phyloP scores from a whole-genome alignment of 1,140 invertebrate genomes.

The Drosophila kanapiae region DNA sequence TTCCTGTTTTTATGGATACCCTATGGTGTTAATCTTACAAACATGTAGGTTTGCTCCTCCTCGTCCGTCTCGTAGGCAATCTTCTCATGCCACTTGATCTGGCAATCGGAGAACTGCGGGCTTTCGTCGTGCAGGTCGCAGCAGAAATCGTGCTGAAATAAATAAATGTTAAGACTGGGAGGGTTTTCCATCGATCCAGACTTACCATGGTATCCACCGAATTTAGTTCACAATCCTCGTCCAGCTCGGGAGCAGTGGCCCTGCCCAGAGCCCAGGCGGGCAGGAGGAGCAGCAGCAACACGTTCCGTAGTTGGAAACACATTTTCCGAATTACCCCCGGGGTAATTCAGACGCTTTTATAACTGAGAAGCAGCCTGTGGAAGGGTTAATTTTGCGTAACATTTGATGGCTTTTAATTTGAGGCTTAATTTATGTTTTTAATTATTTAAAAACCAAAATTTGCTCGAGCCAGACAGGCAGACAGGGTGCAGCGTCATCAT shows the following conservation, averaged over 20 bases:
- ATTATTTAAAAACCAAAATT: conserved; percentile 43
- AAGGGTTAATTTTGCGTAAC: conserved; percentile 66
- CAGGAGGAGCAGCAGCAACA: conserved; percentile 11
- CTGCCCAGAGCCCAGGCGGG: conserved; percentile 22
- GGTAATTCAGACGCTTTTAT: conserved; percentile 40
- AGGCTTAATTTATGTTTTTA: conserved; percentile 65
- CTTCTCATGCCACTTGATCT: conserved; percentile 55
- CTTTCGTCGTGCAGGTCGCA: conserved; percentile 68
- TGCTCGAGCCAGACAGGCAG: background rate
- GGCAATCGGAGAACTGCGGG: conserved; percentile 49
- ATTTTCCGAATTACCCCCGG: conserved; percentile 14
- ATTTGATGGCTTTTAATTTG: conserved; percentile 69
- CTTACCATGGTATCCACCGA: conserved; percentile 61
- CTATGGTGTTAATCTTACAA: conserved; percentile 42
- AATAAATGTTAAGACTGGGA: background rate
- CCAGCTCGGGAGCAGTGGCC: conserved; percentile 16
- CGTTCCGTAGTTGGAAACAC: conserved; percentile 10
- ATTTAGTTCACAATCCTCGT: conserved; percentile 64
- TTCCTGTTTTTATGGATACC: accelerated
- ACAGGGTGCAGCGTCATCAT: conserved; percentile 33
- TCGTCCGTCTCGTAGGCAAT: conserved; percentile 51
- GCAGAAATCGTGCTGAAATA: conserved; percentile 67
- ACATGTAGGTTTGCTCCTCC: conserved; percentile 59
- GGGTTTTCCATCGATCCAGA: background rate
- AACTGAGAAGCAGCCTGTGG: conserved; percentile 1